Percentiles rank a stretch among this genome's conserved stretches.
Conservation (phyloP, 2,113 vertebrate genomes). For the Phoxinus phoxinus region DNA sequence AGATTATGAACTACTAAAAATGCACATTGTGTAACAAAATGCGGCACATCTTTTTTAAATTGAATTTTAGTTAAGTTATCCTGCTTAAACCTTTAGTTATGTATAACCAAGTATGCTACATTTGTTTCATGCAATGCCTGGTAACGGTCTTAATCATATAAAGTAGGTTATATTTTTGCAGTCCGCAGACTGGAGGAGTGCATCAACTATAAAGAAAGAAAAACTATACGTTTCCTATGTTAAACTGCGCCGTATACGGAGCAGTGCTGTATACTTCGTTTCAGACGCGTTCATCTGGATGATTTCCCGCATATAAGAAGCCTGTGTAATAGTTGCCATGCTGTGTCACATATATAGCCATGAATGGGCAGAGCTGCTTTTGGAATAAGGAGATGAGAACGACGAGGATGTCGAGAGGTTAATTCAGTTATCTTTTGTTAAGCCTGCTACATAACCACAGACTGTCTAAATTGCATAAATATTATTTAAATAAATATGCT, state of each 20-base stretch:
- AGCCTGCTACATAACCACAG: not conserved
- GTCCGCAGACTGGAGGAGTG: not conserved
- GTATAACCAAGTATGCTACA: too few species aligned
- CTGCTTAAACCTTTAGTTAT: not conserved
- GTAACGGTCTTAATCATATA: not conserved
- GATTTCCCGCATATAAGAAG: not conserved
- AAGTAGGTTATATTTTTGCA: not conserved
- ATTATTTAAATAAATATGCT: too few species aligned
- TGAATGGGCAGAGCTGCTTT: not conserved
- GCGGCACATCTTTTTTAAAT: not conserved
- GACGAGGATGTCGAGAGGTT: not conserved
- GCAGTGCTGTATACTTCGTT: not conserved
- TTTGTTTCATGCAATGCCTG: not conserved
- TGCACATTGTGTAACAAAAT: not conserved
- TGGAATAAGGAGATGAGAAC: not conserved
- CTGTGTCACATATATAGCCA: not conserved
- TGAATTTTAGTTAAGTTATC: not conserved
- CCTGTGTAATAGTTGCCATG: not conserved
- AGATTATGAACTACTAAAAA: not conserved
- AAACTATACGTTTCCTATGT: not conserved
- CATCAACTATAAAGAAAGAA: not conserved
- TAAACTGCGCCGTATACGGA: not conserved
- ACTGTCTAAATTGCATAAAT: not conserved
- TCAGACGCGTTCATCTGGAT: not conserved
- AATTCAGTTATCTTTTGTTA: not conserved